These are phyloP conservation scores for Limnephilus marmoratus DNA, from an alignment of 2,888 invertebrate species.

Conservation along the genomic window DNA sequence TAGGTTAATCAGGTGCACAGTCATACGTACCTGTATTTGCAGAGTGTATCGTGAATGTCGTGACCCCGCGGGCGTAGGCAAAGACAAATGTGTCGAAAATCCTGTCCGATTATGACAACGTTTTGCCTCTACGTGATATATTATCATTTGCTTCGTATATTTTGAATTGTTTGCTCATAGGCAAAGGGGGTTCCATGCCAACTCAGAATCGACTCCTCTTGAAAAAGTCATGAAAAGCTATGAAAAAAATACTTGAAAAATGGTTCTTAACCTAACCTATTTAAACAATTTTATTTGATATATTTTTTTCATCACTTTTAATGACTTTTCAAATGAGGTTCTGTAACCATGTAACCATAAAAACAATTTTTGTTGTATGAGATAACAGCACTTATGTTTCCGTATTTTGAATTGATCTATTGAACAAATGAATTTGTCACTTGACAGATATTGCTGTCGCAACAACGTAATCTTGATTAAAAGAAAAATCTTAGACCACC, in stretches of 20 bases:
- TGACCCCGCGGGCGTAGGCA: not conserved
- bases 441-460: not conserved
- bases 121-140: not conserved
- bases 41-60: not conserved
- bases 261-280: too few relatives aligned
- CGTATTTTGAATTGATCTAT: too few relatives aligned
- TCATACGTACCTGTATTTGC: not conserved
- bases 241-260: too few relatives aligned
- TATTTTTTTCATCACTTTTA: too few relatives aligned
- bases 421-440: not conserved
- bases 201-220: too few relatives aligned
- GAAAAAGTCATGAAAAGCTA: too few relatives aligned
- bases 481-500: not conserved
- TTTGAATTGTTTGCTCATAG: not conserved
- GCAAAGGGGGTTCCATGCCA: not conserved
- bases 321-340: too few relatives aligned
- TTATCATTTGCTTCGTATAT: not conserved
- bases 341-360: too few relatives aligned
- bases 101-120: not conserved
- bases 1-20: constrained; percentile 26
- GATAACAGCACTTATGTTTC: too few relatives aligned
- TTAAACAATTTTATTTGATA: too few relatives aligned
- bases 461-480: not conserved
- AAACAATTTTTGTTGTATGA: too few relatives aligned
- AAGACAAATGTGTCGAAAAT: not conserved